Evolutionary conservation across 2,113 vertebrate species (phyloP).

Genomic region (Coptodon rendalli): DNA sequence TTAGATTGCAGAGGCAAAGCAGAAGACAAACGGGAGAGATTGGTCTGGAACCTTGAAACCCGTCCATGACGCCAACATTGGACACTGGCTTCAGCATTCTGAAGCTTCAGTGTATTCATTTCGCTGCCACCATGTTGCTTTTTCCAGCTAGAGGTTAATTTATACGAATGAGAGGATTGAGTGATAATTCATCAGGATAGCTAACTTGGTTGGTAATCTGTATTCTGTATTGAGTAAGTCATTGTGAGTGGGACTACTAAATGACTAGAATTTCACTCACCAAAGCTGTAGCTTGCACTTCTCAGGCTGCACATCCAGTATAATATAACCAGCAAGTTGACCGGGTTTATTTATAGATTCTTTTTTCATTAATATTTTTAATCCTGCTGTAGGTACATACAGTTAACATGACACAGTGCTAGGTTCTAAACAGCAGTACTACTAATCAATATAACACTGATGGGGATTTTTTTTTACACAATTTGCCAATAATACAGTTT

Average conservation of each 20-base stretch:
- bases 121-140: not conserved
- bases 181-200: not conserved
- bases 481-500: not conserved
- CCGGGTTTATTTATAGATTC: rapidly evolving
- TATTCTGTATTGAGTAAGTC: not conserved
- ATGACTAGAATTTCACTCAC: not conserved
- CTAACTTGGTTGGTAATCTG: not conserved
- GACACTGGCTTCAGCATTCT: not conserved
- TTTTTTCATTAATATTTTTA: not conserved
- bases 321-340: not conserved
- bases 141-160: not conserved
- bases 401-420: not conserved
- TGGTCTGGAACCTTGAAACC: rapidly evolving
- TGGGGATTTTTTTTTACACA: not conserved
- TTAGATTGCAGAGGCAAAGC: not conserved
- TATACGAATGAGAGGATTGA: not conserved
- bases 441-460: not conserved
- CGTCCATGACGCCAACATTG: not conserved
- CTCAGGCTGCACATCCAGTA: not conserved
- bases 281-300: not conserved
- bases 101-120: not conserved
- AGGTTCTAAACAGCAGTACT: not conserved
- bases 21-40: not conserved
- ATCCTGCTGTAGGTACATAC: not conserved
- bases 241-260: rapidly evolving